Base-by-base conservation (phyloP, 2,888 invertebrate genomes). In the Phorcus lineatus region DNA sequence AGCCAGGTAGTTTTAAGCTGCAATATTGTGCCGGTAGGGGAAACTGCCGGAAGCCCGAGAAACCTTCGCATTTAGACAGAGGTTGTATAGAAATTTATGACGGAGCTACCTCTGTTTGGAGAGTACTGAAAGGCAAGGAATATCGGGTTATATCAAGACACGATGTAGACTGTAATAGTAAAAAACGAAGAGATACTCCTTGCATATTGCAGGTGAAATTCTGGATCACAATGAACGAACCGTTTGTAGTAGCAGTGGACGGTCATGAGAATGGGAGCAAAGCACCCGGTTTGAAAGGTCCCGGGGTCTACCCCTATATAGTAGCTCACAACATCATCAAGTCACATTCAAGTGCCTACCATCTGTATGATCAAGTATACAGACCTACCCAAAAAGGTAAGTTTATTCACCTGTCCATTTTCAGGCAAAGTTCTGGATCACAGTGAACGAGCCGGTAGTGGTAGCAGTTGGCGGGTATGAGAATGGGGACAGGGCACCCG, bases 171-270 rank as follows among this genome's bases (percentile, higher is more conserved):
- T 13, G 13, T 47, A 1, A 6, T 47, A 47, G 4, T 47, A 13
- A 13, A 47, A 47, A 47, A 11, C 47, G 47, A 47, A 36, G 36
- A 36, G 36, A 36, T 4, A 36, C 7, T 2, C 36, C 36, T 36
- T 36, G 4, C 13, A 9, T 47, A 47, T 47, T 47, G 9, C 62
- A 88, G 88, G 88, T 90, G n/a, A 86, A 95, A 89, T 94, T 93
- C 67, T 96, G 96, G 96, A 95, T 96, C 16, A 96, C 96, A 0
- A 95, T 96, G 85, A 96, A 96, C 90, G 96, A 96, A 90, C 96
- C 96, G 1, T 94, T 85, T 81, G 87, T 89, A 19, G 80, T 88
- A 16, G 81, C 83, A 3, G 82, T 82, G 16, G 76, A 80, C 1
- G 90, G 90, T 1, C 87, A 90, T 80, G 90, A 88, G 13, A 78